Evolutionary conservation across 2,797 vertebrate genomes (phyloP).

Genomic region (Tolypeutes matacus): DNA sequence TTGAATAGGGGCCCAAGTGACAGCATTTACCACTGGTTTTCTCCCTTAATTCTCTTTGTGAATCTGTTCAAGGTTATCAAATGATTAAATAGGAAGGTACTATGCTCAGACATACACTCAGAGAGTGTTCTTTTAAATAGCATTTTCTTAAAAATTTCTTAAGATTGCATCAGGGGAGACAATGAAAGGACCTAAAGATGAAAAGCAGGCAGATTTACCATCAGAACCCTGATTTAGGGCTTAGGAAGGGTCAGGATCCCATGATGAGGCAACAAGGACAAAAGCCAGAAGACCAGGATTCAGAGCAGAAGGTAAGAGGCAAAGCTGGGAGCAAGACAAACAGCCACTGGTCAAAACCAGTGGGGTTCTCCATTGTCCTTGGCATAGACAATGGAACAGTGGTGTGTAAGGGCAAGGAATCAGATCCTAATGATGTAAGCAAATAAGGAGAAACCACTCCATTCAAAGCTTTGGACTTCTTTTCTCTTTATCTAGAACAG

Average conservation of each 20-base stretch:
- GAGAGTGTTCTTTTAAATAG: background rate
- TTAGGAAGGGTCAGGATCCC: background rate
- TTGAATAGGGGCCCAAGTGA: background rate
- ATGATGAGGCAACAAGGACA: background rate
- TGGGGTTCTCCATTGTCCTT: background rate
- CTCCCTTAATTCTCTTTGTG: background rate
- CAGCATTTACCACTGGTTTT: background rate
- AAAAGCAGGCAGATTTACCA: background rate
- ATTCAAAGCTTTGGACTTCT: too few species aligned
- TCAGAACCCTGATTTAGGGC: background rate
- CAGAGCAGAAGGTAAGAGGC: background rate
- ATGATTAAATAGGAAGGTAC: slow-evolving; percentile 7
- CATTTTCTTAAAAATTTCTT: background rate
- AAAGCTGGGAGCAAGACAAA: background rate
- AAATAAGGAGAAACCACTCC: too few species aligned
- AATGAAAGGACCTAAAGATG: background rate
- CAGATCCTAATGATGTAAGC: too few species aligned
- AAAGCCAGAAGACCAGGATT: background rate
- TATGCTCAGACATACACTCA: background rate
- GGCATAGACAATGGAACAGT: background rate
- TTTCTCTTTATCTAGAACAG: too few species aligned
- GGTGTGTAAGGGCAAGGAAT: too few species aligned
- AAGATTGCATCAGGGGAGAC: background rate
- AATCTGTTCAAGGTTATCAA: slow-evolving; percentile 13
- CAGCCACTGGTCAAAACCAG: background rate